Conservation (phyloP, 2,888 invertebrate genomes). For the Trissoscelio sp. region DNA sequence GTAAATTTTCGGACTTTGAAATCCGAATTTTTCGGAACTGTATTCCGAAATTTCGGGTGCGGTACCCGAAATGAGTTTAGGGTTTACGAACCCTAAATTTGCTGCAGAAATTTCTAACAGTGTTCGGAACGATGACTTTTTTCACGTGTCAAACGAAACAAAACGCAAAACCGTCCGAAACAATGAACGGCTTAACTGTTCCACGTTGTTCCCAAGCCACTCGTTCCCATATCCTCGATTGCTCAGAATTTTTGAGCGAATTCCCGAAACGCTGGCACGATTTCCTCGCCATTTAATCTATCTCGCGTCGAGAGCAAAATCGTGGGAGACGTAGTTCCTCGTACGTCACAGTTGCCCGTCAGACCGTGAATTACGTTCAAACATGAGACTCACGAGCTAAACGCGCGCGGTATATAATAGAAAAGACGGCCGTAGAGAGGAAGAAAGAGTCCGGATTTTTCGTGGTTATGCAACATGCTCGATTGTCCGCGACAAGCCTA, state of each 20-base stretch:
- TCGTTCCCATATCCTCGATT: conserved; percentile 49
- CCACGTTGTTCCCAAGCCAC: conserved; percentile 34
- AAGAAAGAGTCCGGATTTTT: conserved; percentile 34
- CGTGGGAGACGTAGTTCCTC: conserved; percentile 57
- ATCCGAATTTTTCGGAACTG: too few species aligned
- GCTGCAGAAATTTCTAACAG: too few species aligned
- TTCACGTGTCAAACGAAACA: conserved; percentile 4
- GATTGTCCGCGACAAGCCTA: conserved; percentile 64
- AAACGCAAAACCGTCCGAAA: conserved; percentile 21
- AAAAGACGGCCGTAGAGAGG: background rate
- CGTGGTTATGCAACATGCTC: conserved; percentile 64
- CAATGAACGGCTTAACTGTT: conserved; percentile 38
- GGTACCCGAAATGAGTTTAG: too few species aligned
- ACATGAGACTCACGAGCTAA: conserved; percentile 31
- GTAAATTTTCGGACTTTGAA: too few species aligned
- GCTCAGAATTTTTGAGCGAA: conserved; percentile 44
- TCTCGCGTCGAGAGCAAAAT: conserved; percentile 47
- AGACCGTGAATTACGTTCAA: conserved; percentile 63
- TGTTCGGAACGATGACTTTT: conserved; percentile 15
- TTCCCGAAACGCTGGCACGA: conserved; percentile 50
- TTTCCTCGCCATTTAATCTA: conserved; percentile 40
- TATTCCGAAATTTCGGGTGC: too few species aligned
- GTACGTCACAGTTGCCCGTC: conserved; percentile 63
- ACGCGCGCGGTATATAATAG: background rate
- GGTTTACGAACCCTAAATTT: too few species aligned